Conservation (phyloP, 2,113 vertebrate genomes). For the Tricholaema leucomelas region DNA sequence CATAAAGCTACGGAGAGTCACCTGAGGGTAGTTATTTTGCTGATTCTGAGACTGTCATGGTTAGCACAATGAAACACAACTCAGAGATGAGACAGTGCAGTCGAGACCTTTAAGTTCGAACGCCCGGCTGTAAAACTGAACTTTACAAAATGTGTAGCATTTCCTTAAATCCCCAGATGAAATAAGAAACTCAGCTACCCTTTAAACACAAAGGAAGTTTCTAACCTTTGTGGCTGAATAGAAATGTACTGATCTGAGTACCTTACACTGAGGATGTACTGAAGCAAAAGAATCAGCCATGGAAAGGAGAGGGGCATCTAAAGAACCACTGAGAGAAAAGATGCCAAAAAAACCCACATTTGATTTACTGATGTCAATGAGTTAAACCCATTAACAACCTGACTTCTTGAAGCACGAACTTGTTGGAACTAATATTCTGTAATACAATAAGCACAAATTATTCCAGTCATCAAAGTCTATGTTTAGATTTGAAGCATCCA, state of each 20-base stretch:
- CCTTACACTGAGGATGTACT: neutral
- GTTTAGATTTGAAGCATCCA: neutral
- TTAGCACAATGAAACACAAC: neutral
- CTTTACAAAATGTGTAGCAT: neutral
- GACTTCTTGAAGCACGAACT: neutral
- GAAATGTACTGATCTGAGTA: neutral
- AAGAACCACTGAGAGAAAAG: neutral
- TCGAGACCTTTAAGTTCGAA: neutral
- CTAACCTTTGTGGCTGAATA: neutral
- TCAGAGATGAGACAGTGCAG: neutral
- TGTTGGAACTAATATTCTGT: neutral
- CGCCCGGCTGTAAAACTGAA: neutral
- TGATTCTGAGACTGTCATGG: neutral
- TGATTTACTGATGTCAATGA: neutral
- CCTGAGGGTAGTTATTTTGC: neutral
- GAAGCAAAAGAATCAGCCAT: neutral
- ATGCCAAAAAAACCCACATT: neutral
- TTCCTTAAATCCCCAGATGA: neutral
- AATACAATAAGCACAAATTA: neutral
- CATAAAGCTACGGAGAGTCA: neutral
- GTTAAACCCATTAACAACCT: fast-evolving
- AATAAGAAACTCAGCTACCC: neutral
- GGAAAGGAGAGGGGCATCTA: neutral
- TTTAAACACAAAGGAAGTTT: neutral
- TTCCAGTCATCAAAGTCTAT: neutral